phyloP scores from a whole-genome alignment of 1,140 invertebrate species.

The Drosophila parabipectinata region DNA sequence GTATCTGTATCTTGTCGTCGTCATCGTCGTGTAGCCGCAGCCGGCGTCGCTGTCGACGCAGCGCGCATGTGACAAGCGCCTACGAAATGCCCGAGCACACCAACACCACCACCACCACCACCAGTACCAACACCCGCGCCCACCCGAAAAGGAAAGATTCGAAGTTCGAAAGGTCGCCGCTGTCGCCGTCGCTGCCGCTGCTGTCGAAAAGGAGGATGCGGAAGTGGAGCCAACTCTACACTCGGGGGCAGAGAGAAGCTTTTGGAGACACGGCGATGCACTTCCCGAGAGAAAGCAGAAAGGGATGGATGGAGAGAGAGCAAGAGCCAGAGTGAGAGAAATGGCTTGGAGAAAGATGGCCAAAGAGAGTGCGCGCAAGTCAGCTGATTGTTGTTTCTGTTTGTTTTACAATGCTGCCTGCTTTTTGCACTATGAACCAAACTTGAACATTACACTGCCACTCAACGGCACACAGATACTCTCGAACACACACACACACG shows the following conservation, averaged over 20 bases:
- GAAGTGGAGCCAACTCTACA: slow-evolving; percentile 46
- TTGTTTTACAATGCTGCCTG: slow-evolving; percentile 43
- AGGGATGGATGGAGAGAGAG: neutral
- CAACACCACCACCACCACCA: neutral
- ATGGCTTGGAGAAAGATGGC: neutral
- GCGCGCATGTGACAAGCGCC: slow-evolving; percentile 49
- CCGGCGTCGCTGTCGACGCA: slow-evolving; percentile 40
- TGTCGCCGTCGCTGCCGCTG: neutral
- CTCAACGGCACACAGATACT: slow-evolving; percentile 1
- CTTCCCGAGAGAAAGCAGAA: slow-evolving; percentile 18
- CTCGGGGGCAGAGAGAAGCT: neutral
- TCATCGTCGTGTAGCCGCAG: slow-evolving; percentile 31
- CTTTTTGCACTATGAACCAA: slow-evolving; percentile 51
- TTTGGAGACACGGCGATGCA: slow-evolving; percentile 26
- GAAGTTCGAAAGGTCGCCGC: slow-evolving; percentile 50
- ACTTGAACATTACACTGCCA: slow-evolving; percentile 36
- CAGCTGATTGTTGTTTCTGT: slow-evolving; percentile 55
- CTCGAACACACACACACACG: slow-evolving; percentile 16
- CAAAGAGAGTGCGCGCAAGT: slow-evolving; percentile 47
- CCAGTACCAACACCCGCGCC: slow-evolving; percentile 8
- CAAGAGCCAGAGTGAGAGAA: neutral
- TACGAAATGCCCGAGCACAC: slow-evolving; percentile 9
- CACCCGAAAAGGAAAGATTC: slow-evolving; percentile 14
- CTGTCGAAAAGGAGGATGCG: slow-evolving; percentile 25
- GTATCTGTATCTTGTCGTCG: slow-evolving; percentile 19